A percentile compares a stretch with the other conserved stretches of the same genome.
Evolutionary conservation across 2,113 vertebrate species (phyloP).

Genomic region (Tychaedon coryphoeus): DNA sequence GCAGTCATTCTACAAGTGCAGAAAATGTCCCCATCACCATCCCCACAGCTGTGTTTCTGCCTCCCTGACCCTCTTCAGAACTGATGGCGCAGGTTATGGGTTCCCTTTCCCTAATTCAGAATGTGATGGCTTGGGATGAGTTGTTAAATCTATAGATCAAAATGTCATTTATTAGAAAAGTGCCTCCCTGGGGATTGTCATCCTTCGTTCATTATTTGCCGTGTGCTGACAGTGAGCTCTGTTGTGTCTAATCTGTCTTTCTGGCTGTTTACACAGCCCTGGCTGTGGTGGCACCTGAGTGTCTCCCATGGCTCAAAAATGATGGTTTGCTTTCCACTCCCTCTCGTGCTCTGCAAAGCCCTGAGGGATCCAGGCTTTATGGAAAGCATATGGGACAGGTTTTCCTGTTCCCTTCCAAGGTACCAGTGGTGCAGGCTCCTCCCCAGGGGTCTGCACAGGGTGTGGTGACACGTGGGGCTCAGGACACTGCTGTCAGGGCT

Average conservation of each 20-base stretch:
- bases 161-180: slow-evolving; percentile 5
- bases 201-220: background rate
- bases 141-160: slow-evolving; percentile 17
- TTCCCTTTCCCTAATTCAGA: background rate
- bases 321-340: background rate
- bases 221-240: background rate
- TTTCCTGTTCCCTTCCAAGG: background rate
- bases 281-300: background rate
- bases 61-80: background rate
- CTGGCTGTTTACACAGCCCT: background rate
- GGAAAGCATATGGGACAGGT: rapidly evolving
- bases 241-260: background rate
- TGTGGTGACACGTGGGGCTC: background rate
- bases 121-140: background rate
- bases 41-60: background rate
- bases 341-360: background rate
- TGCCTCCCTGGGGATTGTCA: background rate
- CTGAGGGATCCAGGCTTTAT: rapidly evolving
- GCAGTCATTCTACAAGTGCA: rapidly evolving
- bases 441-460: background rate
- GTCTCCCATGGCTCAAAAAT: background rate
- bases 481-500: rapidly evolving
- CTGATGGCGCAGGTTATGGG: background rate
- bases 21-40: background rate
- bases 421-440: background rate